Base-by-base conservation (phyloP, 2,797 vertebrate genomes). In the Eulemur rubriventer region DNA sequence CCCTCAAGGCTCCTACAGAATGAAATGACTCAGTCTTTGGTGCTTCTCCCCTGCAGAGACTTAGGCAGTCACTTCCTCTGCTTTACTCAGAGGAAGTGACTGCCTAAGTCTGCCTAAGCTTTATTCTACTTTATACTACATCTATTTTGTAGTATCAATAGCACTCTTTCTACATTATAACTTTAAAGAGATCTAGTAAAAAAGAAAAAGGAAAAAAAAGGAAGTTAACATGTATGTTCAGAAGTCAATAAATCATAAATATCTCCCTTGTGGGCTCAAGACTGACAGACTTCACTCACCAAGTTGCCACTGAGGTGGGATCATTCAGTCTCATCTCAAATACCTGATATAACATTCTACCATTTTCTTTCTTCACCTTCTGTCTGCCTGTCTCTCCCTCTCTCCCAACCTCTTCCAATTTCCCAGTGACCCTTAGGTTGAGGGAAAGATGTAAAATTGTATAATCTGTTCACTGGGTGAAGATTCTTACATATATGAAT, bases 171-270 rank as follows among this genome's bases (percentile, higher is more conserved):
- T 70, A 63, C 4, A 12, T 55, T 30, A 4, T 16, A 38, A 33
- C 70, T 96, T 93, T 87, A 48, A 83, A 80, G 28, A n/a, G 17
- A 72, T 41, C 80, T 80, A 16, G 50, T 30, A 41, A 87, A 81
- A 72, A 59, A 59, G 2, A 63, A 33, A 61, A 61, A 65, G 7
- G 16, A 9, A 6, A 91, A 94, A 83, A 28, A 80, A 38, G 33
- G 35, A 89, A 26, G 1, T 65, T 57, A 63, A 50, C 1, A 7
- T 38, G 2, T 24, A 46, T 41, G 18, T 33, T 88, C 43, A 95
- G 16, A 80, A 61, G 48, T 48, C n/a, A 91, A 72, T 30, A 55
- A 84, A 88, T 83, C 28, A 84, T 38, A n/a, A 3, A 76, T 85
- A 76, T 91, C 41, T 84, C 1, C 84, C 12, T 72, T 78, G 2